Base-by-base conservation (phyloP, 2,797 vertebrate genomes). In the Protonibea diacanthus region DNA sequence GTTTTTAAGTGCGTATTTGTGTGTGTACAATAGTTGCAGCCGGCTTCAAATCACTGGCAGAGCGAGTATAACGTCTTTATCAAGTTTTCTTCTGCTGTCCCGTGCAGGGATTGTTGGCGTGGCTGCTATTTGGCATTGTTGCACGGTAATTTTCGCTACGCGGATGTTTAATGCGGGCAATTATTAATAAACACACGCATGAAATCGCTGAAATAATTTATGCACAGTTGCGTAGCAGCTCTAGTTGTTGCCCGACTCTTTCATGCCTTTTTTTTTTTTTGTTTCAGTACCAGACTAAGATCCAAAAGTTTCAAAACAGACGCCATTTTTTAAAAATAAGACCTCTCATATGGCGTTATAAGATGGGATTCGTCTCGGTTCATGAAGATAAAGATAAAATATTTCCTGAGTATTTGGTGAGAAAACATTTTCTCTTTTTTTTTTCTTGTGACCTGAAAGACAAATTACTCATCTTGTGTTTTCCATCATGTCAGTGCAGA, bases 61-160 rank as follows among this genome's bases (percentile, higher is more conserved):
- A 42, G 27, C 5, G 2, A 38, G 20, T 1, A 6, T 0, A 47
- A 6, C 9, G 4, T 13, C 0, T 56, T 2, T 14, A 47, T 33
- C 5, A 71, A 72, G 80, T 82, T 85, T 17, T 14, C 1, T 1
- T 1, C 5, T 0, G 38, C 6, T 69, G 78, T 80, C 82, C 82
- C 65, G 63, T 61, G 17, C 15, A 21, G 63, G 71, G 71, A 58
- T 76, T 2, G 0, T 7, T 6, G 29, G 3, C 59, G 45, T 27
- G 45, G 58, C 40, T 66, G 42, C 29, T 49, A 0, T 23, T 59
- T 12, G 6, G 13, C 68, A 1, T 27, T 38, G 9, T 33, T 53
- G 21, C 11, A 2, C 20, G 6, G 55, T 0, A 6, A 12, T 1
- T 21, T 0, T 71, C 15, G 48, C 38, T 9, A 0, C 60, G 13